These are phyloP conservation scores for Lutra lutra DNA, from an alignment of 2,797 vertebrate species.

Conservation along the genomic window DNA sequence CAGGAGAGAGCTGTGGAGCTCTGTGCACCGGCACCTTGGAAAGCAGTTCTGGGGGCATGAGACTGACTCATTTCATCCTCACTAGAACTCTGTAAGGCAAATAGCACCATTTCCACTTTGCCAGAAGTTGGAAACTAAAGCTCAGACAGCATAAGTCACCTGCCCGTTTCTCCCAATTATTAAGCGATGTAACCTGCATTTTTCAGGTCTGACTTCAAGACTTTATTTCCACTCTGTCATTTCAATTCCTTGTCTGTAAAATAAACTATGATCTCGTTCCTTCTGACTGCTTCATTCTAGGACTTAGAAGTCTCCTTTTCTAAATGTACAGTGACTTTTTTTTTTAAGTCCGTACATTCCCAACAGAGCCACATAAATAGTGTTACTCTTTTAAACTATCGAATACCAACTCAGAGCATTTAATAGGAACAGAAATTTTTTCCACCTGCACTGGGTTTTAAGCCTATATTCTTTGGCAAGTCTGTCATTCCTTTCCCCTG, in stretches of 20 bases:
- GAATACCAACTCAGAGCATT: not conserved
- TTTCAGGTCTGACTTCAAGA: not conserved
- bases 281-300: not conserved
- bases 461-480: not conserved
- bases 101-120: not conserved
- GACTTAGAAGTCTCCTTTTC: not conserved
- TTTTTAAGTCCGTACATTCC: not conserved
- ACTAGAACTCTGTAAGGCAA: not conserved
- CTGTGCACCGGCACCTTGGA: rapidly evolving
- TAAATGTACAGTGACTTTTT: not conserved
- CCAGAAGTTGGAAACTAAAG: not conserved
- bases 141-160: not conserved
- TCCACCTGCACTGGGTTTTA: no score
- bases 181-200: not conserved
- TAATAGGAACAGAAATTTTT: not conserved
- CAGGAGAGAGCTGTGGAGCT: no score
- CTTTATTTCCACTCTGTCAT: not conserved
- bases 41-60: not conserved
- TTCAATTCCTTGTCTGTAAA: not conserved
- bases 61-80: no score
- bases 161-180: not conserved
- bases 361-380: not conserved
- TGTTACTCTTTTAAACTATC: not conserved
- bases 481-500: not conserved
- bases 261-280: not conserved